A percentile compares a stretch with the other conserved stretches of the same genome.
phyloP scores from a whole-genome alignment of 1,140 invertebrate species.

The Pissodes strobi region DNA sequence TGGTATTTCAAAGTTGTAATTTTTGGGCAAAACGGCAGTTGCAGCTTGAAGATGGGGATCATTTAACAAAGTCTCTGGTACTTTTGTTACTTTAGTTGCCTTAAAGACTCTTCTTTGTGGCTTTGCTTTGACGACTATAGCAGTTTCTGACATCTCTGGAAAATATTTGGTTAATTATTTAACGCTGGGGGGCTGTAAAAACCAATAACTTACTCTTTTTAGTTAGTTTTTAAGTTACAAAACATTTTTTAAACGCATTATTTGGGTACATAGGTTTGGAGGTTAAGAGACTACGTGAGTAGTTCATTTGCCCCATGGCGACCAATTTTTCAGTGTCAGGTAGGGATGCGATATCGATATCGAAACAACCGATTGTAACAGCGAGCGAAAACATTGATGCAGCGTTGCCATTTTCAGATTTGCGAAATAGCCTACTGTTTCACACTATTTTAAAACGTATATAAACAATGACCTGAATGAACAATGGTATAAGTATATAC shows the following conservation, averaged over 20 bases:
- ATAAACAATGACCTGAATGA: too few species aligned
- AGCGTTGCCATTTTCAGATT: too few species aligned
- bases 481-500: too few species aligned
- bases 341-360: too few species aligned
- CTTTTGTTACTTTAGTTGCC: constrained; percentile 73
- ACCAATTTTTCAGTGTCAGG: too few species aligned
- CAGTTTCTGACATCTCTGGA: constrained; percentile 42
- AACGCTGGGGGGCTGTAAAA: neutral
- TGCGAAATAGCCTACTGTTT: too few species aligned
- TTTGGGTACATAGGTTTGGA: neutral
- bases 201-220: constrained; percentile 2
- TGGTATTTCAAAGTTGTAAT: constrained; percentile 99
- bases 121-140: constrained; percentile 76
- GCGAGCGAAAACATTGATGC: too few species aligned
- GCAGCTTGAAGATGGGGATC: constrained; percentile 76
- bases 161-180: neutral
- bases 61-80: constrained; percentile 83
- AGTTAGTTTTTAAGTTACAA: neutral
- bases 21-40: constrained; percentile 77
- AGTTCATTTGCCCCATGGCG: constrained; percentile 29
- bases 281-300: constrained; percentile 28
- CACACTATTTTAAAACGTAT: too few species aligned
- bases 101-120: constrained; percentile 77
- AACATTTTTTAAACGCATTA: neutral
- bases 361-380: too few species aligned